Percentiles rank a stretch among this genome's conserved stretches.
phyloP scores from a whole-genome alignment of 2,888 invertebrate genomes.

The Xanthia togata region DNA sequence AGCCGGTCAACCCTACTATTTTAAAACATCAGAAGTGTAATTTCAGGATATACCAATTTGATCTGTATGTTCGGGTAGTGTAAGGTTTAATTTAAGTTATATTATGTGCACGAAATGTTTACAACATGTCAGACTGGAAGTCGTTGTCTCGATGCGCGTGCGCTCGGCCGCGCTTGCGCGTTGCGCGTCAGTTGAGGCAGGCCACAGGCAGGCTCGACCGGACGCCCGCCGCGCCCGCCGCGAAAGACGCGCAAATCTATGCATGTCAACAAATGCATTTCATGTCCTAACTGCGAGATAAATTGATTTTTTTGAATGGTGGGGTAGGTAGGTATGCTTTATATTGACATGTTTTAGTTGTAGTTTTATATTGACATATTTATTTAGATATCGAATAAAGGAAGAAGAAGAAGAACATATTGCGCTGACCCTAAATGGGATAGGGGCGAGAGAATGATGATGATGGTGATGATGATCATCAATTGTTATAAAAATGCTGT shows the following conservation, averaged over 20 bases:
- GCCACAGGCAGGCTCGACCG: background rate
- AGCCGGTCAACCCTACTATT: background rate
- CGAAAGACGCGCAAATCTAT: too few relatives aligned
- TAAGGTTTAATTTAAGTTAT: slow-evolving; percentile 30
- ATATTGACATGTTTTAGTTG: background rate
- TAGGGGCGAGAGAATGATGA: background rate
- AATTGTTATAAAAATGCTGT: background rate
- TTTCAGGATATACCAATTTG: background rate
- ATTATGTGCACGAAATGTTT: slow-evolving; percentile 13
- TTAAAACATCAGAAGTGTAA: slow-evolving; percentile 24
- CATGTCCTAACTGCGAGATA: too few relatives aligned
- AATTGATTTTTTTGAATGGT: background rate
- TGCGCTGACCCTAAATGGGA: background rate
- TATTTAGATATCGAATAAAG: background rate
- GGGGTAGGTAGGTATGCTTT: background rate
- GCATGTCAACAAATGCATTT: too few relatives aligned
- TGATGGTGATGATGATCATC: background rate
- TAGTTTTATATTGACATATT: background rate
- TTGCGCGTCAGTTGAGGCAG: slow-evolving; percentile 29
- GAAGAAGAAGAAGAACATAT: background rate
- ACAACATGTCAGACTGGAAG: slow-evolving; percentile 14
- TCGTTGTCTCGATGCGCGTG: slow-evolving; percentile 50
- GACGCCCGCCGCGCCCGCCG: background rate
- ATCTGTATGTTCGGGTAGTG: accelerated
- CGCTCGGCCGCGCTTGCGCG: slow-evolving; percentile 38